Evolutionary conservation across 2,797 vertebrate species (phyloP), one percentile per base, ranked within the genome.

Genomic region (Rhodeus uyekii): DNA sequence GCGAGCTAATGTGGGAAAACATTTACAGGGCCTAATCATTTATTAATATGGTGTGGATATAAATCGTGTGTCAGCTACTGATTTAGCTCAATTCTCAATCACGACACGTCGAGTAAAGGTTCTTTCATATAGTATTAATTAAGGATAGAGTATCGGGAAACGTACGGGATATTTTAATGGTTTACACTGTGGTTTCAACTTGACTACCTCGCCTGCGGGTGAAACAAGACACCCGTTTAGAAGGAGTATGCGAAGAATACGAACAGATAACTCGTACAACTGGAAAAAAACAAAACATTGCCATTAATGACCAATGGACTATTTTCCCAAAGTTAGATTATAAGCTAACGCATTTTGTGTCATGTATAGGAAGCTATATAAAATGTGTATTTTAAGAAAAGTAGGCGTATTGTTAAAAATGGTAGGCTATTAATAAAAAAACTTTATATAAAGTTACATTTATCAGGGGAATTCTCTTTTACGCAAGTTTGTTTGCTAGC

Each of bases 161-260:
- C 22, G 42, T 63, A 48, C 6, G 46, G 67, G 60, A 36, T 38
- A 10, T 63, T 68, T 76, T 69, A 82, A 65, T 82, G 92, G 93
- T 93, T 94, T 92, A 93, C 88, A 88, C 63, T 87, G 60, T 90
- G 91, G 90, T 92, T 92, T 92, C 90, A 91, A 89, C 85, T 89
- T 86, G 87, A 94, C 92, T 93, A 89, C 91, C 89, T 88, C 88
- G 90, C 93, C 91, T 86, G 87, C 86, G 91, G 92, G 87, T 92
- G 93, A 93, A 94, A 94, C 90, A 85, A 91, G 92, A 95, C 93
- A 94, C 93, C 91, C 75, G 53, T 69, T 69, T 22, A 77, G 58
- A 60, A 46, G 46, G 34, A 63, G 55, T 38, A 12, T 63, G 32
- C 42, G 53, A 29, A 22, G 22, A 36, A 48, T 29, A 63, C 2